Percentiles rank a stretch among this genome's conserved stretches.
Conservation (phyloP, 2,797 vertebrate genomes). For the Dipus sagitta region DNA sequence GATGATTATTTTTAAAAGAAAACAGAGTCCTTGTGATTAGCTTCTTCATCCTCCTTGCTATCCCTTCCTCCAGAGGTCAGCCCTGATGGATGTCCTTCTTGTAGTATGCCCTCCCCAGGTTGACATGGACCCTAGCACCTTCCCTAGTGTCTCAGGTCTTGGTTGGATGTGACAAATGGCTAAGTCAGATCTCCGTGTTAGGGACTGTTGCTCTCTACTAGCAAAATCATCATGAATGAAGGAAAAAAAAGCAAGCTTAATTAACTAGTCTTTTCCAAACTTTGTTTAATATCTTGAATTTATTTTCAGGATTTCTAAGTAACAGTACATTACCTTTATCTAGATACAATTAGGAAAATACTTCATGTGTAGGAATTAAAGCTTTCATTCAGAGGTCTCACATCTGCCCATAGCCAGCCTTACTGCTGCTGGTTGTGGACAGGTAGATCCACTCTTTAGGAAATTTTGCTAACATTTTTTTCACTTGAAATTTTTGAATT, state of each 20-base stretch:
- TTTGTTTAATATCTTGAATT: neutral
- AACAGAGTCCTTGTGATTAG: neutral
- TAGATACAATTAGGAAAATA: constrained; percentile 13
- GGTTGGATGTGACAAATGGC: neutral
- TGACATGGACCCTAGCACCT: neutral
- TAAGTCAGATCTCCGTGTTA: neutral
- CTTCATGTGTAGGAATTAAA: neutral
- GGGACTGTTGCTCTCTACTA: neutral
- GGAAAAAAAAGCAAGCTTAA: neutral
- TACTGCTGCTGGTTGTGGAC: neutral
- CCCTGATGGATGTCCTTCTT: neutral
- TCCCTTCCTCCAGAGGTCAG: neutral
- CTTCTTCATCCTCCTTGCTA: neutral
- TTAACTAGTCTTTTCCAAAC: neutral
- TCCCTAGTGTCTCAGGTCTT: neutral
- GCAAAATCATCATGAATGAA: neutral
- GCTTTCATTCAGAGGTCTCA: constrained; percentile 1
- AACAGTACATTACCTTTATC: neutral
- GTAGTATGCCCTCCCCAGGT: neutral
- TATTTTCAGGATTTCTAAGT: constrained; percentile 28
- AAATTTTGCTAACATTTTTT: constrained; percentile 3
- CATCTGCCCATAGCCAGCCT: neutral
- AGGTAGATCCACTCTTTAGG: neutral
- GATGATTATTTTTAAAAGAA: neutral
- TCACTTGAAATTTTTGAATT: neutral